phyloP scores from a whole-genome alignment of 2,888 invertebrate species.

The Galeopsomyia nigrocyanea region DNA sequence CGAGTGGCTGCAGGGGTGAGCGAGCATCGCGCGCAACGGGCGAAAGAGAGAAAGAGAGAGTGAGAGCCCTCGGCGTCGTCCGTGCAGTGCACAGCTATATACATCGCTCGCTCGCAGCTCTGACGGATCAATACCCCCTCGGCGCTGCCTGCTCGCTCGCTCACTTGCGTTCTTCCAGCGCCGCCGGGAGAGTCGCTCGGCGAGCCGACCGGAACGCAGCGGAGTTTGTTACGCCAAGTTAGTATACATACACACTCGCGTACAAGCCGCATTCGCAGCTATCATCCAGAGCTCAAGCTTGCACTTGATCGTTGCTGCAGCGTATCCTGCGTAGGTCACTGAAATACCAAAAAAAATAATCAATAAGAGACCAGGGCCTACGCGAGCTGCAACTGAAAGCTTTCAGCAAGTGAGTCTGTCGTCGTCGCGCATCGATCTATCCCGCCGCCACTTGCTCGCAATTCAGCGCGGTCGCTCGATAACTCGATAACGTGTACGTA shows the following conservation, averaged over 20 bases:
- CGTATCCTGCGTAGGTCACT: background rate
- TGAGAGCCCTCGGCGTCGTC: slow-evolving; percentile 2
- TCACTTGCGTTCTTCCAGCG: slow-evolving; percentile 5
- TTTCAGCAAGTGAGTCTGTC: no score
- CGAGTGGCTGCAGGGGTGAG: background rate
- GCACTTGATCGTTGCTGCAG: background rate
- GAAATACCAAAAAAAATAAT: no score
- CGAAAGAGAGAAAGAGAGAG: slow-evolving; percentile 5
- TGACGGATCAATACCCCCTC: slow-evolving; percentile 43
- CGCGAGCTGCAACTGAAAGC: no score
- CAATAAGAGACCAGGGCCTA: no score
- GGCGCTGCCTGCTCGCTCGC: background rate
- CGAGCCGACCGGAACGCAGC: no score
- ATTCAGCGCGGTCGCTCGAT: no score
- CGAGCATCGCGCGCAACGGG: background rate
- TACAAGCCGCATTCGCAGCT: background rate
- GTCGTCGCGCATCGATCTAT: no score
- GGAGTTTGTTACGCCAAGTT: no score
- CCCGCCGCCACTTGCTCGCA: no score
- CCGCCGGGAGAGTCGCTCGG: slow-evolving; percentile 4
- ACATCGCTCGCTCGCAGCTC: background rate
- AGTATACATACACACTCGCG: background rate
- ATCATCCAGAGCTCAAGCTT: background rate
- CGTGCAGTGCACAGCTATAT: slow-evolving; percentile 15
- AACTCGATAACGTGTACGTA: no score